These are phyloP conservation scores for Pimpla rufipes DNA, from an alignment of 2,888 invertebrate species.

Conservation along the genomic window DNA sequence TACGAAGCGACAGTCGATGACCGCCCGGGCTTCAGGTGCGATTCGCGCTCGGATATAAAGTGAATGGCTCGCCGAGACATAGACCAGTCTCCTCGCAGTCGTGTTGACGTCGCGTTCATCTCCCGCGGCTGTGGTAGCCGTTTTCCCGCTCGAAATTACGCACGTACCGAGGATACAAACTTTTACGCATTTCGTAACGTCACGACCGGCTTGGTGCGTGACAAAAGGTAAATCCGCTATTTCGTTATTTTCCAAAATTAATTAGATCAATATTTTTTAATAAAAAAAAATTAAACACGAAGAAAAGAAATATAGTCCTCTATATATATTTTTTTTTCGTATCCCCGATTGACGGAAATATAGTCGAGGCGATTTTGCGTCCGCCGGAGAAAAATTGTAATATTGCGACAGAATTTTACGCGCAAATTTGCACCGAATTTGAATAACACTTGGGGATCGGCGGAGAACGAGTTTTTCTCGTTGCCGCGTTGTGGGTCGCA, in stretches of 20 bases:
- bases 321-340: too few species aligned
- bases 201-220: conserved; percentile 2
- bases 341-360: background rate
- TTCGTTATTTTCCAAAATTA: background rate
- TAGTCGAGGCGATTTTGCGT: background rate
- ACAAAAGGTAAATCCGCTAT: conserved; percentile 7
- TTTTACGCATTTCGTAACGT: background rate
- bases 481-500: background rate
- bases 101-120: conserved; percentile 65
- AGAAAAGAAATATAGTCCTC: background rate
- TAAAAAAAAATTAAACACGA: background rate
- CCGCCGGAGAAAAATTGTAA: background rate
- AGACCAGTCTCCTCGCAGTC: conserved; percentile 75
- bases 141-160: conserved; percentile 6
- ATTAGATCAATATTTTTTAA: background rate
- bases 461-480: conserved; percentile 40
- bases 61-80: conserved; percentile 73
- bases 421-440: background rate
- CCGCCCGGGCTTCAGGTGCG: conserved; percentile 2
- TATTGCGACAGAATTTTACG: too few species aligned
- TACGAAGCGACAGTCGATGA: conserved; percentile 34
- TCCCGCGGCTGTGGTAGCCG: conserved; percentile 17
- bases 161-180: background rate
- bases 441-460: background rate
- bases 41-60: conserved; percentile 74